Conservation (phyloP, 2,797 vertebrate genomes). For the Mormyrops boulengeri region DNA sequence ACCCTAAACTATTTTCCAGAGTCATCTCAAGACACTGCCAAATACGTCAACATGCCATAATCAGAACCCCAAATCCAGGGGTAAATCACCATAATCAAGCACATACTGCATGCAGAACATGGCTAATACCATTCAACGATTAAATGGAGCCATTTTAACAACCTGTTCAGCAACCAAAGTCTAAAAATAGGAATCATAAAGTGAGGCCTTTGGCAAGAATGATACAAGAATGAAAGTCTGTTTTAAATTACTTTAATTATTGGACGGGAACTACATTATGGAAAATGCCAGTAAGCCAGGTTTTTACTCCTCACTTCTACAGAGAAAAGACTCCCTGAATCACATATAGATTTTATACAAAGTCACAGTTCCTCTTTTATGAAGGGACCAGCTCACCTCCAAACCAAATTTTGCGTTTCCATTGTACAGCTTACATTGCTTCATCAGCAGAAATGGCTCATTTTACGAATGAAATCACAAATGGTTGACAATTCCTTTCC, state of each 20-base stretch:
- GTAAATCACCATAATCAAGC: neutral
- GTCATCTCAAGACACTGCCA: neutral
- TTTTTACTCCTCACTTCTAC: neutral
- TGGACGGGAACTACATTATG: neutral
- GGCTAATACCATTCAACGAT: neutral
- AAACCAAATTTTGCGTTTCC: neutral
- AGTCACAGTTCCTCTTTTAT: constrained; percentile 9
- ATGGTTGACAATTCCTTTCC: neutral
- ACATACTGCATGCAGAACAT: neutral
- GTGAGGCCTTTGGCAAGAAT: neutral
- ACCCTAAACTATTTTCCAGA: neutral
- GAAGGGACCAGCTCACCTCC: neutral
- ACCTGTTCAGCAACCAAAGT: neutral
- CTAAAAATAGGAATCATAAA: constrained; percentile 17
- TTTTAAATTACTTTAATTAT: constrained; percentile 8
- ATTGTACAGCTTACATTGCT: neutral
- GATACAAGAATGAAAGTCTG: neutral
- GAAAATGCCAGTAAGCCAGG: neutral
- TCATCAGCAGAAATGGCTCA: constrained; percentile 29
- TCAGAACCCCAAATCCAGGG: neutral
- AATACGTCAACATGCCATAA: neutral
- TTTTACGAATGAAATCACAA: constrained; percentile 25
- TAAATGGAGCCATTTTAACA: constrained; percentile 15
- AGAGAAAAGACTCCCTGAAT: neutral
- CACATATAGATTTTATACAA: neutral